Evolutionary conservation across 2,113 vertebrate genomes (phyloP), one percentile per base, ranked within the genome.

Genomic region (Albula glossodonta): DNA sequence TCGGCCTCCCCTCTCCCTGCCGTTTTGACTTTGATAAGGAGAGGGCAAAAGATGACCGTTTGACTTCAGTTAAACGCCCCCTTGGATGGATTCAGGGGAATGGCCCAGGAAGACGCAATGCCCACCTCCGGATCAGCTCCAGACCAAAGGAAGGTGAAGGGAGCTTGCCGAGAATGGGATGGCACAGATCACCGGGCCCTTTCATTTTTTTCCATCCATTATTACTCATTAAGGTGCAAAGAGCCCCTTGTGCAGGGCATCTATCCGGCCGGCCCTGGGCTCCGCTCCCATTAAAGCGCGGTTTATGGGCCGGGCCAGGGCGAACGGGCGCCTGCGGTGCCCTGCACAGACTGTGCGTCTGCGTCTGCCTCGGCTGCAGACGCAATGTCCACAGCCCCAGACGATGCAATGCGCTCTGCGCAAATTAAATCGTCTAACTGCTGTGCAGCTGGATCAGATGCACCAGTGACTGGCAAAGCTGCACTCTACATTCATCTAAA

Each of bases 201-300:
- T 41, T 19, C 49, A 50, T 17, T 19, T 22, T 22, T 81, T 50
- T 51, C 80, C 49, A 22, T n/a, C 51, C 51, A 81, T 81, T 81
- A 81, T 53, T 81, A 53, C 13, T 81, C 51, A 52, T 81, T 52
- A 81, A n/a, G 51, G 22, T 81, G 7, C 53, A 81, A 51, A 81
- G 7, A n/a, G 22, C 5, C 49, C 2, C 19, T 53, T 51, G 11
- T n/a, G 50, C 80, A 19, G 12, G 6, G 4, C 50, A 4, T 51
- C 51, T 4, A 53, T 53, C 80, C 50, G 50, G 80, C 17, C 50
- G 22, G 17, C 5, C 22, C 19, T 19, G n/a, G 25, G 6, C 19
- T 81, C 51, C 50, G 5, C 22, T 81, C 49, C 51, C 80, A 8
- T 74, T 74, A 74, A 25, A 2, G n/a, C 2, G 31, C 70, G 31